phyloP scores from a whole-genome alignment of 2,888 invertebrate species.

The Himalopsyche anomala region DNA sequence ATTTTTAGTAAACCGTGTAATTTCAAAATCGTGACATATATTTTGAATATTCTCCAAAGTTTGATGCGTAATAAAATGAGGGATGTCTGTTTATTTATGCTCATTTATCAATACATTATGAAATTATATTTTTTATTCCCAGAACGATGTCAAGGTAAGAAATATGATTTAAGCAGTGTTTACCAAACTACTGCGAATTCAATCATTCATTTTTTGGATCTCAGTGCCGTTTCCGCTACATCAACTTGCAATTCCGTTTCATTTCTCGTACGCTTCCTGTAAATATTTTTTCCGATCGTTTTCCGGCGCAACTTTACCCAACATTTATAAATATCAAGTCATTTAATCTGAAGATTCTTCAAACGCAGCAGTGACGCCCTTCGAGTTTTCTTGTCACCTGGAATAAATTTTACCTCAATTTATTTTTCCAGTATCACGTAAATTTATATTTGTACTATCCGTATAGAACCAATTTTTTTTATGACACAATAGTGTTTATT shows the following conservation, averaged over 20 bases:
- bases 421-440: neutral
- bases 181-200: slow-evolving; percentile 53
- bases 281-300: slow-evolving; percentile 56
- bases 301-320: neutral
- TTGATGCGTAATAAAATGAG: no score
- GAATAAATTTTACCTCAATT: slow-evolving; percentile 8
- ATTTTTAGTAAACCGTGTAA: no score
- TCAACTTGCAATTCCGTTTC: slow-evolving; percentile 51
- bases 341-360: slow-evolving; percentile 27
- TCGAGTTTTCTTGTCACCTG: neutral
- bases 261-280: slow-evolving; percentile 51
- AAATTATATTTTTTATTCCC: neutral
- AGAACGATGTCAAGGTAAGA: slow-evolving; percentile 8
- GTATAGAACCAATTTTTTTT: no score
- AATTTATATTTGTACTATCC: neutral
- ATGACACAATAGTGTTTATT: no score
- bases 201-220: slow-evolving; percentile 54
- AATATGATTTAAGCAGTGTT: slow-evolving; percentile 55
- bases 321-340: slow-evolving; percentile 34
- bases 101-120: neutral
- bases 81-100: neutral
- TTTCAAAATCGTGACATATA: no score
- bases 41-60: no score
- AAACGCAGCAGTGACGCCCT: slow-evolving; percentile 2
- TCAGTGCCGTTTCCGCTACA: slow-evolving; percentile 56